A percentile compares a stretch with the other conserved stretches of the same genome.
phyloP scores from a whole-genome alignment of 2,888 invertebrate genomes.

The Camponotus fellah region DNA sequence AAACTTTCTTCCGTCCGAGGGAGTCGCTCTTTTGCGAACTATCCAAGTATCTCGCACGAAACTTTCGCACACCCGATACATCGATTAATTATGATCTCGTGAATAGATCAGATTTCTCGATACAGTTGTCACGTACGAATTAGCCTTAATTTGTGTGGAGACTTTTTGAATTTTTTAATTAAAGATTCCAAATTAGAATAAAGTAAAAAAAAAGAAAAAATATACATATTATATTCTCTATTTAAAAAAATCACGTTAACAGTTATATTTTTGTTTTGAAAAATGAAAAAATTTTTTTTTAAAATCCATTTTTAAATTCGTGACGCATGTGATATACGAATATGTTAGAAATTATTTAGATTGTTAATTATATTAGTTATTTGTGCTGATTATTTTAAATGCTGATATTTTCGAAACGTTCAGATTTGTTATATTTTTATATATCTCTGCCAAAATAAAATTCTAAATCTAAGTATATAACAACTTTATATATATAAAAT shows the following conservation, averaged over 20 bases:
- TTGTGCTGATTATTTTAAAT: not conserved
- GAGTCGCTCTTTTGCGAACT: slow-evolving; percentile 23
- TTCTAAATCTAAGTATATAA: not conserved
- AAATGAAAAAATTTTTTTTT: not conserved
- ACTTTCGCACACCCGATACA: slow-evolving; percentile 30
- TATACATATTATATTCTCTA: not conserved
- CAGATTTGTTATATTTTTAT: not conserved
- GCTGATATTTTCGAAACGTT: not conserved
- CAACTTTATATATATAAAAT: not conserved
- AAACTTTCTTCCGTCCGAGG: slow-evolving; percentile 9
- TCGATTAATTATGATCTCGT: slow-evolving; percentile 25
- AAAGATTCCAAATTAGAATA: not conserved
- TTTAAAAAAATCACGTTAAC: not conserved
- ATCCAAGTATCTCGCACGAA: slow-evolving; percentile 10
- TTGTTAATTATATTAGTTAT: not conserved
- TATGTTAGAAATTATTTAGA: not conserved
- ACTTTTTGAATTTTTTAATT: not conserved
- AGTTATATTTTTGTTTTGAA: not conserved
- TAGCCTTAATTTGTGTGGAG: not conserved
- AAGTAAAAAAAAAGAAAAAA: not conserved
- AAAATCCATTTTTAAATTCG: not conserved
- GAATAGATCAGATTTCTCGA: not conserved
- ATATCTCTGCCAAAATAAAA: not conserved
- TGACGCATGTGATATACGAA: not conserved
- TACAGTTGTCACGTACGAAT: not conserved